Base-by-base conservation (phyloP, 2,113 vertebrate species). In the Hypanus sabinus region DNA sequence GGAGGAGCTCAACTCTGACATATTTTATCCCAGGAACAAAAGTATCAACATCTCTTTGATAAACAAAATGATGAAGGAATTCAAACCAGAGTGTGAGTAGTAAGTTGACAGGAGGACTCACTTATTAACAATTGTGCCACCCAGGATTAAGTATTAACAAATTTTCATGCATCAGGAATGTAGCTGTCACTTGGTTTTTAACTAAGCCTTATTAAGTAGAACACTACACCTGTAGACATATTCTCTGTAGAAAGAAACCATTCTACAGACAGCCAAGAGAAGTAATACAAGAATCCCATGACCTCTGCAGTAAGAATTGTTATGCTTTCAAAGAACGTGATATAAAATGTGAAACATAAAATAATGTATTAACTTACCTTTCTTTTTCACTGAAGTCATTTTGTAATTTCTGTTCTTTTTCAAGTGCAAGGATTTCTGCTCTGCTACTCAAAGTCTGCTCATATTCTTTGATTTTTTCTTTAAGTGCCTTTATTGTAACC, bases 401-500 rank as follows among this genome's bases (percentile, higher is more conserved):
- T 95, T 99, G 98, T 95, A 99, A 96, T 97, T 99, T 98, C 94
- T 98, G 98, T 95, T 99, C 98, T 96, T 98, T 99, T 94, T 99
- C 98, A 94, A 99, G 98, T 81, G 98, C 99, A 95, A 99, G 97
- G 94, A 97, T 99, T 97, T 99, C 98, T 0, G 98, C 98, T 96
- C 99, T 98, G 96, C 97, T 98, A 98, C 98, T 99, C 97, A 99
- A 96, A 94, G 98, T 98, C 97, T 98, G 98, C 94, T 99, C 99
- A 94, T 99, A 99, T 96, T 99, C 99, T 85, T 98, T 98, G 96
- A 99, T 98, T 96, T 99, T 99, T 96, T 99, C 99, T 96, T 98
- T 99, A 97, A 99, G 98, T 96, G 97, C 97, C 97, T 99, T 99
- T 95, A 99, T 99, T 95, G 99, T 99, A 96, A 99, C 99, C 97